phyloP scores from a whole-genome alignment of 2,888 invertebrate species.

The Chamaedrilus cognettii region DNA sequence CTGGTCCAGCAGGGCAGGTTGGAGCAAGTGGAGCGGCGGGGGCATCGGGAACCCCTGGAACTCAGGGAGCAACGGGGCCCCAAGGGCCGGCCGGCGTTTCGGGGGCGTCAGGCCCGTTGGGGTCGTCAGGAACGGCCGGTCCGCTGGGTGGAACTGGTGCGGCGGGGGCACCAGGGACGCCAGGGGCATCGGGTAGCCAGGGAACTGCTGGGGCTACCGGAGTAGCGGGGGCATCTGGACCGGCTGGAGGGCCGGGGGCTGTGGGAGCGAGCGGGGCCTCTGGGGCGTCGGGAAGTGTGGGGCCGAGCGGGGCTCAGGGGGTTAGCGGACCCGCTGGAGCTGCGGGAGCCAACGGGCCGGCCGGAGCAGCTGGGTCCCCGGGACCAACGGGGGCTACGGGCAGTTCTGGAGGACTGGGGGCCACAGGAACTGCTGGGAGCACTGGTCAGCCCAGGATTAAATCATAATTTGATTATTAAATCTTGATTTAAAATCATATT shows the following conservation, averaged over 20 bases:
- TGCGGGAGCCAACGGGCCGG: conserved; percentile 33
- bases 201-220: conserved; percentile 13
- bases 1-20: background rate
- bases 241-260: conserved; percentile 25
- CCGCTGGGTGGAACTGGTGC: conserved; percentile 3
- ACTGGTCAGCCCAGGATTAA: too few relatives aligned
- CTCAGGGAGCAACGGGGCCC: conserved; percentile 11
- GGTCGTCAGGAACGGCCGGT: conserved; percentile 4
- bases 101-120: conserved; percentile 2
- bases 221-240: conserved; percentile 25
- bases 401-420: background rate
- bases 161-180: conserved; percentile 1
- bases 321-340: conserved; percentile 33
- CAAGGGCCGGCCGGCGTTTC: background rate
- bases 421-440: conserved; percentile 4
- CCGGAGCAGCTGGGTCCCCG: conserved; percentile 28
- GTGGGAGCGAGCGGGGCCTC: conserved; percentile 23
- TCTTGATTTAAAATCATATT: too few relatives aligned
- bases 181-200: conserved; percentile 42
- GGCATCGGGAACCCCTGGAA: background rate
- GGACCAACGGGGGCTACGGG: conserved; percentile 10
- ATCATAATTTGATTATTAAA: too few relatives aligned
- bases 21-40: conserved; percentile 1
- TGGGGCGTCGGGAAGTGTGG: conserved; percentile 31
- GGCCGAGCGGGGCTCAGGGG: conserved; percentile 39